These are phyloP conservation scores for Aphis gossypii DNA, from an alignment of 1,140 invertebrate genomes.

Conservation along the genomic window DNA sequence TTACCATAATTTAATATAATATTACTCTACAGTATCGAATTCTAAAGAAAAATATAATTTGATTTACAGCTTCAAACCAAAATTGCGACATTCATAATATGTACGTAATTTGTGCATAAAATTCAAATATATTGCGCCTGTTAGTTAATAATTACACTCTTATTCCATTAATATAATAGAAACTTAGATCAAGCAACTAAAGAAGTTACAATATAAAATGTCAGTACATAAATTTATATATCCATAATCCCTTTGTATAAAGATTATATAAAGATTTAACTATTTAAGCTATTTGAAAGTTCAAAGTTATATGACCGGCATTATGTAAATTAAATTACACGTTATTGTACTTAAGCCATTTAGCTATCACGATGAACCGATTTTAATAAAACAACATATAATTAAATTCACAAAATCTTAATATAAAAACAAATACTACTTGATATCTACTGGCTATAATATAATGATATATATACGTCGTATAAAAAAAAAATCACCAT, in stretches of 20 bases:
- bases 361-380: background rate
- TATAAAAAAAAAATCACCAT: too few relatives aligned
- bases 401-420: background rate
- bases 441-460: too few relatives aligned
- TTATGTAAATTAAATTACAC: slow-evolving; percentile 2
- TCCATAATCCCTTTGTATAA: background rate
- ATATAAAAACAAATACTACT: background rate
- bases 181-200: background rate
- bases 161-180: background rate
- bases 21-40: too few relatives aligned
- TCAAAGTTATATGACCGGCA: background rate
- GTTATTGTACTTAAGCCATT: background rate
- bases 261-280: background rate
- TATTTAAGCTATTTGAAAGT: slow-evolving; percentile 8
- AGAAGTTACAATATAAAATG: background rate
- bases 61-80: background rate
- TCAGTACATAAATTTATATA: background rate
- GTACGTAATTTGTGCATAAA: background rate
- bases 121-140: background rate
- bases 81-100: background rate
- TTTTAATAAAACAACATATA: background rate
- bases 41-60: too few relatives aligned
- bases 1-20: background rate
- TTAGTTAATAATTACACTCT: background rate
- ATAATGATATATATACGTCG: too few relatives aligned